These are phyloP conservation scores for Rugalucina vietnamica DNA, from an alignment of 2,888 invertebrate species.

Conservation along the genomic window DNA sequence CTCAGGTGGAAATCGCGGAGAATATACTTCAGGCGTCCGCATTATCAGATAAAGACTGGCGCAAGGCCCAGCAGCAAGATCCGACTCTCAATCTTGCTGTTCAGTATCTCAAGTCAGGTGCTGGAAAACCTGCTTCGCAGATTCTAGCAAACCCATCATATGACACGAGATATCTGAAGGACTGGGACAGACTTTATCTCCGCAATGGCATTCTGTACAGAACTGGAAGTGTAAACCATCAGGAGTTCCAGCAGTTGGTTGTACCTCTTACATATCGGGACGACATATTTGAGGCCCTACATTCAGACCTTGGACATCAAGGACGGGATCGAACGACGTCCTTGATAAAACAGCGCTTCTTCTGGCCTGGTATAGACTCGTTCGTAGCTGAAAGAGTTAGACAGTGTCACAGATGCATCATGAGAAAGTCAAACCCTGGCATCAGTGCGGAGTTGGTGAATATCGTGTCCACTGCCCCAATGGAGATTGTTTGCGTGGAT, in stretches of 20 bases:
- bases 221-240: neutral
- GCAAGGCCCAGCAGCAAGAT: neutral
- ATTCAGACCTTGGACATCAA: conserved; percentile 46
- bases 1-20: neutral
- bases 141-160: neutral
- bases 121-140: neutral
- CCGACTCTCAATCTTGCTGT: neutral
- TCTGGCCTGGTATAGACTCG: conserved; percentile 22
- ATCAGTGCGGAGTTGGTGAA: neutral
- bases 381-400: neutral
- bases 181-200: conserved; percentile 24
- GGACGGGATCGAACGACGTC: conserved; percentile 34
- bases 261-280: conserved; percentile 18
- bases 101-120: neutral
- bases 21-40: neutral
- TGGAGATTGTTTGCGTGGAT: conserved; percentile 30
- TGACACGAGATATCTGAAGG: neutral
- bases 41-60: neutral
- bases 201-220: conserved; percentile 29
- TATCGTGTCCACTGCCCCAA: neutral
- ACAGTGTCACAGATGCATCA: neutral
- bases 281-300: conserved; percentile 9
- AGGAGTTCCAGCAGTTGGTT: conserved; percentile 23
- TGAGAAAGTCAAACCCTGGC: neutral
- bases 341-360: conserved; percentile 23